Conservation (phyloP, 2,113 vertebrate species). For the Nycticebus coucang region DNA sequence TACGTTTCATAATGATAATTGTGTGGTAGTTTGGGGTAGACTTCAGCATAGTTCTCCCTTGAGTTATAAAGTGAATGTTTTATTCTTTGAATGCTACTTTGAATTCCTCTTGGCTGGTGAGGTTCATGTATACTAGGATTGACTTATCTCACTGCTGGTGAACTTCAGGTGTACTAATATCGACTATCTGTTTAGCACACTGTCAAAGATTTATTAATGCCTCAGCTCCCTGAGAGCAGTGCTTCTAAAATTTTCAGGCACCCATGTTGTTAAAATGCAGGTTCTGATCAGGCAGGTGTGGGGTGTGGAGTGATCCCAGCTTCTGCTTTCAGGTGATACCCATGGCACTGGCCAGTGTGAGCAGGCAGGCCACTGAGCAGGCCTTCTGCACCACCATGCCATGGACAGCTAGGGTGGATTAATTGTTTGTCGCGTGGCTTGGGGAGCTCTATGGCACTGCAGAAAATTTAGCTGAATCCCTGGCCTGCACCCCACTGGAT, state of each 20-base stretch:
- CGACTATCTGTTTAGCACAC: too few relatives aligned
- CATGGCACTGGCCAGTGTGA: rapidly evolving
- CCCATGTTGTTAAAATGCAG: background rate
- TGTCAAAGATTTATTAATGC: rapidly evolving
- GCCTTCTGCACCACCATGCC: background rate
- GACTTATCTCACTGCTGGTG: too few relatives aligned
- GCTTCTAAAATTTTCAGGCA: background rate
- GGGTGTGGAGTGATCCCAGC: background rate
- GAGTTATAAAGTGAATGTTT: rapidly evolving
- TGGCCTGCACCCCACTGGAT: background rate
- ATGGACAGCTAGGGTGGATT: rapidly evolving
- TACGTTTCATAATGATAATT: background rate
- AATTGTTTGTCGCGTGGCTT: rapidly evolving
- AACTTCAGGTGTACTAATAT: too few relatives aligned
- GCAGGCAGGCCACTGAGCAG: background rate
- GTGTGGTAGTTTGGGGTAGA: rapidly evolving
- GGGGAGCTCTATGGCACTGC: background rate
- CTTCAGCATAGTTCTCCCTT: rapidly evolving
- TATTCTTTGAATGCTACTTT: background rate
- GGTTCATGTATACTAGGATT: rapidly evolving
- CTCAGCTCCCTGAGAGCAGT: rapidly evolving
- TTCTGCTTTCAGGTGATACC: background rate
- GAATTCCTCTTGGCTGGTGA: too few relatives aligned
- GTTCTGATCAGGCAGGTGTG: too few relatives aligned
- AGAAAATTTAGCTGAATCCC: background rate